These are phyloP conservation scores for Cotesia glomerata DNA, from an alignment of 1,140 invertebrate genomes.

Conservation along the genomic window DNA sequence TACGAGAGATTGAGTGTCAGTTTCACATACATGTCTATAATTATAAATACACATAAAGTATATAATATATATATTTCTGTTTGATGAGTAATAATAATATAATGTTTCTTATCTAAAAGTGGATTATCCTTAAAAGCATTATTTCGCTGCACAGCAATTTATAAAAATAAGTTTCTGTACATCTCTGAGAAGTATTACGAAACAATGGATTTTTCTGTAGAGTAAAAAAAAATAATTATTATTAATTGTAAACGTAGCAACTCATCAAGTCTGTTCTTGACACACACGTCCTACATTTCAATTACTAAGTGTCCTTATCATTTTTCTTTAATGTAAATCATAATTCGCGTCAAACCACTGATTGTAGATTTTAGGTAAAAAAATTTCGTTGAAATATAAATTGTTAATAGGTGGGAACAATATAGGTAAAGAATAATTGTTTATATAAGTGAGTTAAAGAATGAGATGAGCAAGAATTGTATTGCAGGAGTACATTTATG, in stretches of 20 bases:
- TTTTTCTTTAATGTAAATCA: background rate
- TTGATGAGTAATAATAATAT: background rate
- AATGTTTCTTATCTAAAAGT: too few species aligned
- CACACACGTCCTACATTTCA: conserved; percentile 14
- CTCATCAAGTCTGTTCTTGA: conserved; percentile 14
- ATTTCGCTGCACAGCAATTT: too few species aligned
- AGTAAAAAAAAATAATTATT: background rate
- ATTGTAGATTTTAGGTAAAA: background rate
- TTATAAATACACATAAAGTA: too few species aligned
- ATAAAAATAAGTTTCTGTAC: too few species aligned
- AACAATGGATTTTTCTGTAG: too few species aligned
- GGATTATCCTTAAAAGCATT: too few species aligned
- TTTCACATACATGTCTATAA: background rate
- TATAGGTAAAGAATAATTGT: too few species aligned
- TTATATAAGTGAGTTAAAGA: background rate
- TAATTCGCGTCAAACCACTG: background rate
- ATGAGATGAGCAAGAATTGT: background rate
- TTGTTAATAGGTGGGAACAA: background rate
- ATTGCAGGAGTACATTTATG: background rate
- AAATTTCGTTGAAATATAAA: background rate
- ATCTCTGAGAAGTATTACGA: background rate
- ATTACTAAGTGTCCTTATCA: conserved; percentile 1
- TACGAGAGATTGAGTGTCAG: conserved; percentile 1
- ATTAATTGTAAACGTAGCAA: conserved; percentile 3
- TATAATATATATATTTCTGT: background rate